phyloP scores from a whole-genome alignment of 2,888 invertebrate genomes.

The Camptogramma bilineatum region DNA sequence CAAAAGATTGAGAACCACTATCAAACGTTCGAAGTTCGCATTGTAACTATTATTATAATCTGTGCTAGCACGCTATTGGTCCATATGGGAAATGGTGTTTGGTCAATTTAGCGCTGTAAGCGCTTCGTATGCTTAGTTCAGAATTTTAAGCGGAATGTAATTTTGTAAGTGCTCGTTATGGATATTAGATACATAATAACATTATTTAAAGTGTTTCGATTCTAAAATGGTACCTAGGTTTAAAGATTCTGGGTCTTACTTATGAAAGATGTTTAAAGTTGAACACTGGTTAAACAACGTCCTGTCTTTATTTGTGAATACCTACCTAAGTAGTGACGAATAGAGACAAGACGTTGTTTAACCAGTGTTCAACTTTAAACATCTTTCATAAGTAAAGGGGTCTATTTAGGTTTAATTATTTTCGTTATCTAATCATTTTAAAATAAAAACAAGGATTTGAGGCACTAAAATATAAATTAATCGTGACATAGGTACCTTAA shows the following conservation, averaged over 20 bases:
- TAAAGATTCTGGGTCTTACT: neutral
- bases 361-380: too few species aligned
- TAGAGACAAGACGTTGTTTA: too few species aligned
- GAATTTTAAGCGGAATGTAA: neutral
- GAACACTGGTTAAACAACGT: too few species aligned
- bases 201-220: neutral
- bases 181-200: neutral
- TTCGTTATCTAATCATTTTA: too few species aligned
- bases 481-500: too few species aligned
- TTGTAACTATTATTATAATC: neutral
- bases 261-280: too few species aligned
- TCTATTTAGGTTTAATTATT: too few species aligned
- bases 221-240: neutral
- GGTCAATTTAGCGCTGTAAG: conserved; percentile 29
- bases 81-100: conserved; percentile 26
- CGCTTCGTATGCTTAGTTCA: conserved; percentile 25
- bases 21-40: conserved; percentile 19
- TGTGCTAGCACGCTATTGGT: conserved; percentile 38
- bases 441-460: too few species aligned
- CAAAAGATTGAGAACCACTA: conserved; percentile 30
- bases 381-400: too few species aligned
- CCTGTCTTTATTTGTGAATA: too few species aligned
- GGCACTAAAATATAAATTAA: too few species aligned
- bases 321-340: too few species aligned
- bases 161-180: neutral